Evolutionary conservation across 2,888 invertebrate genomes (phyloP), one percentile per base, ranked within the genome.

Genomic region (Luffia ferchaultella): DNA sequence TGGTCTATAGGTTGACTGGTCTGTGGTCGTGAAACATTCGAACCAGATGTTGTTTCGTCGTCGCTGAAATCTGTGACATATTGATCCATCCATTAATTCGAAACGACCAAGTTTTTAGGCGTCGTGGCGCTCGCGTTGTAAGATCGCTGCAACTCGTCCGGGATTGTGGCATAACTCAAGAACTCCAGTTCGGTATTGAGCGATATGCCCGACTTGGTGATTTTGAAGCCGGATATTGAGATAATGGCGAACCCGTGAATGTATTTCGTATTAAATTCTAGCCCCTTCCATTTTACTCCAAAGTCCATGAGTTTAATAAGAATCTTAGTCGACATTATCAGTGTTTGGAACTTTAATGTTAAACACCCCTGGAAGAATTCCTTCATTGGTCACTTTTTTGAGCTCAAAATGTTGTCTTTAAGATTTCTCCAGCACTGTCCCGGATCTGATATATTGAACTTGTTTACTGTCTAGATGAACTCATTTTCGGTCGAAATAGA

Each of bases 151-250:
- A 48, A 42, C 42, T 48, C 42, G 17, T 41, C 19, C 18, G 48
- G 48, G 16, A 48, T 48, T 18, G 41, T 48, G 18, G 42, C 18
- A 48, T 48, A 48, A 48, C 17, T 42, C 42, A 48, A 30, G 18
- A 48, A 48, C 42, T 48, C 19, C 12, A 48, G 41, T 42, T 48
- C 48, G 17, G 42, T 42, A 42, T 48, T 19, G 42, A 48, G 48
- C 41, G 48, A 48, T n/a, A 48, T 42, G 18, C 48, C 41, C 41
- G 48, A 41, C 18, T 42, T 17, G 17, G 48, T 48, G 41, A 30
- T 30, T 12, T 30, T 7, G 30, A 30, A 30, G 30, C 30, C 30
- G 30, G 12, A 12, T 30, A 30, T 30, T 12, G 30, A 30, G 30
- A 30, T 3, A 30, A 30, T 12, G 30, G 30, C 12, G 12, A 30